Percentiles rank a stretch among this genome's conserved stretches.
Evolutionary conservation across 2,888 invertebrate genomes (phyloP).

Genomic region (Trachelus stipa): DNA sequence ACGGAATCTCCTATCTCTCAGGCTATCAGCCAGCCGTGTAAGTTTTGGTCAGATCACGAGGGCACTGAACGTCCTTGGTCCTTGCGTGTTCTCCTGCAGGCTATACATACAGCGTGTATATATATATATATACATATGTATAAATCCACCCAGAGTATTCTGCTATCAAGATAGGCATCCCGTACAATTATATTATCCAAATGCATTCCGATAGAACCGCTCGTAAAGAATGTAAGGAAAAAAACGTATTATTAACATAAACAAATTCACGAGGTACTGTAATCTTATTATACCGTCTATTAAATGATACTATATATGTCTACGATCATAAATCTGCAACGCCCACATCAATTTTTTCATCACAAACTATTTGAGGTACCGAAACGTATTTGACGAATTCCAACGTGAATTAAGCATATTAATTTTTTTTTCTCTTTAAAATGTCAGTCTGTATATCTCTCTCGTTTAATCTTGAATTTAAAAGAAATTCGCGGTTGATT

Average conservation of each 20-base stretch:
- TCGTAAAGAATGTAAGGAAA: background rate
- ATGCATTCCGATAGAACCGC: background rate
- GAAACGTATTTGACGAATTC: background rate
- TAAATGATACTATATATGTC: background rate
- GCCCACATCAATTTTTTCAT: background rate
- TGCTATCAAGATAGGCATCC: background rate
- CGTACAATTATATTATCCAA: background rate
- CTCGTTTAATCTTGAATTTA: background rate
- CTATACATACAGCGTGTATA: background rate
- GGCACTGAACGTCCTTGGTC: constrained; percentile 57
- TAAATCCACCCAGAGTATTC: background rate
- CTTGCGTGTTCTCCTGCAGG: constrained; percentile 25
- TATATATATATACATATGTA: background rate
- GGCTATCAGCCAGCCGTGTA: constrained; percentile 16
- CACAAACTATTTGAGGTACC: background rate
- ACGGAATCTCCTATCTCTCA: constrained; percentile 18
- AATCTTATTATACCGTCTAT: background rate
- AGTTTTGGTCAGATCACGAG: constrained; percentile 32
- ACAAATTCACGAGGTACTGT: background rate
- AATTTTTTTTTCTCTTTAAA: background rate
- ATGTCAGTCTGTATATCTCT: background rate
- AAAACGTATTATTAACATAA: background rate
- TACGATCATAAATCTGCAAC: background rate
- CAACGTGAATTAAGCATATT: background rate
- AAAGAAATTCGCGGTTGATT: too few species aligned